phyloP scores from a whole-genome alignment of 1,140 invertebrate species.

The Caenorhabditis remanei region DNA sequence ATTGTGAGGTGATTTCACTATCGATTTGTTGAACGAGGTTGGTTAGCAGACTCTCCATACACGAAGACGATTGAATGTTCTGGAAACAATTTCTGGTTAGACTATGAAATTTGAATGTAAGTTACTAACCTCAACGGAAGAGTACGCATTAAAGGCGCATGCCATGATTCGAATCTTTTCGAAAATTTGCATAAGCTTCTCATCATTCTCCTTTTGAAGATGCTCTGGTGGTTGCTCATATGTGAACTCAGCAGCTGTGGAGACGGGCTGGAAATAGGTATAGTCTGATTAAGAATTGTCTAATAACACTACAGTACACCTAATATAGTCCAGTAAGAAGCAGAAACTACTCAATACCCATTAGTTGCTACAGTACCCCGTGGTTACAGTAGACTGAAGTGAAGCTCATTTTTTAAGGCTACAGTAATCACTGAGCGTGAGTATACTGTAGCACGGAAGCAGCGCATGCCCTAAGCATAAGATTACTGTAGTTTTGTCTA shows the following conservation, averaged over 20 bases:
- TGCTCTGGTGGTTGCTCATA: not conserved
- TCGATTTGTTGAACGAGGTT: slow-evolving; percentile 33
- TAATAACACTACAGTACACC: no score
- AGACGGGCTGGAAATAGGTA: not conserved
- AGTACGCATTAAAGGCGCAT: slow-evolving; percentile 28
- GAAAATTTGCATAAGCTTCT: slow-evolving; percentile 21
- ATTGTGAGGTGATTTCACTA: not conserved
- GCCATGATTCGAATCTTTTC: slow-evolving; percentile 33
- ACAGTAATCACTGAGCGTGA: no score
- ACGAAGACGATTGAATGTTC: slow-evolving; percentile 41
- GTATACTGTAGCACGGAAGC: no score
- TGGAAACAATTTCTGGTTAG: not conserved
- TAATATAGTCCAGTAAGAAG: no score
- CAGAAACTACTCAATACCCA: no score
- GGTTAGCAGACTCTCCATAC: not conserved
- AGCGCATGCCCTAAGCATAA: no score
- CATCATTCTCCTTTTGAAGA: not conserved
- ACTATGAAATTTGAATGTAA: not conserved
- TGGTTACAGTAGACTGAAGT: no score
- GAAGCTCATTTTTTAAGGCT: no score
- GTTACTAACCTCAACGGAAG: not conserved
- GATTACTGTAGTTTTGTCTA: no score
- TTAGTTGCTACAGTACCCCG: no score
- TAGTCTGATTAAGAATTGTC: no score
- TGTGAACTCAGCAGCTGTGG: not conserved